Evolutionary conservation across 2,113 vertebrate genomes (phyloP).

Genomic region (Pseudois nayaur): DNA sequence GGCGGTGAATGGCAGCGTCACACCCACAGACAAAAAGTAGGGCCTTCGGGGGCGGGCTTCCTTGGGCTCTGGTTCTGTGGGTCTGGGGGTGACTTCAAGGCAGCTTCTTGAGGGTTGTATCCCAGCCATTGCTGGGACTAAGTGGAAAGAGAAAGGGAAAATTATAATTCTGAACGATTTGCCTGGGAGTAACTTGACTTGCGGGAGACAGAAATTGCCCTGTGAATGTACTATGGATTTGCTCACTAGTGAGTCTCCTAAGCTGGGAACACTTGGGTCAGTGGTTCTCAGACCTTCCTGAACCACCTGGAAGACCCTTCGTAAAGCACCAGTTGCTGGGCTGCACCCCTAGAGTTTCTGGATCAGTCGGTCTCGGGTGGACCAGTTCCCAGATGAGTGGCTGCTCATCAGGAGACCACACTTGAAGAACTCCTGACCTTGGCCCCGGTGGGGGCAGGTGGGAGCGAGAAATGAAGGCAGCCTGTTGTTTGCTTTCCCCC

Average conservation of each 20-base stretch:
- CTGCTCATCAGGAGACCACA: background rate
- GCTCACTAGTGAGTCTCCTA: background rate
- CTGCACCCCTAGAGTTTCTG: background rate
- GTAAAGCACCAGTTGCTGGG: background rate
- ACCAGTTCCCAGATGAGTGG: background rate
- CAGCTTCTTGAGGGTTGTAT: background rate
- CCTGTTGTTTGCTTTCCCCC: background rate
- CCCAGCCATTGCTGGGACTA: background rate
- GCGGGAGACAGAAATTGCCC: background rate
- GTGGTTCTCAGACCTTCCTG: background rate
- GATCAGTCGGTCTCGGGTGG: background rate
- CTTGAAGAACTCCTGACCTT: background rate
- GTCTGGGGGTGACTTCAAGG: background rate
- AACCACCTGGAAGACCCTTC: background rate
- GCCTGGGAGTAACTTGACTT: background rate
- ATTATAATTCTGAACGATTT: background rate
- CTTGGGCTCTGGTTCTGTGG: background rate
- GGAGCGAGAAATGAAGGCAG: background rate
- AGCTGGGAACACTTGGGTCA: background rate
- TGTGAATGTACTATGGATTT: background rate
- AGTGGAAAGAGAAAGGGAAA: background rate
- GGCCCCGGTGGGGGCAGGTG: background rate
- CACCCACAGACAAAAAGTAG: conserved; percentile 98
- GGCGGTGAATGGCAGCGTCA: conserved; percentile 96
- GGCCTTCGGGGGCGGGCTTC: background rate